phyloP scores from a whole-genome alignment of 2,888 invertebrate species.

The Merodon equestris region DNA sequence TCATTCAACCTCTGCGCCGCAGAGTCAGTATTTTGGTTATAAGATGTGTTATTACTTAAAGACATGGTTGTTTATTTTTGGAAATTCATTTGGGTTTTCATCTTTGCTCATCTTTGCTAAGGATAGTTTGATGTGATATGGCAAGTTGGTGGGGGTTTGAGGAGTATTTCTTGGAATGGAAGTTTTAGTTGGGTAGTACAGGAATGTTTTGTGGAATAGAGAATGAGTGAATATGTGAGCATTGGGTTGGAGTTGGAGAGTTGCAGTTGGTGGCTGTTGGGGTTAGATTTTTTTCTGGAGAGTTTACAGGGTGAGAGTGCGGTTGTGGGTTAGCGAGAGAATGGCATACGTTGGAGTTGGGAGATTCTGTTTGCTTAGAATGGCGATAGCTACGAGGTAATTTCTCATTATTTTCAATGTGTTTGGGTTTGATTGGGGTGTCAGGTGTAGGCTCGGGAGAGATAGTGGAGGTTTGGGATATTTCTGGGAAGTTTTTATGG shows the following conservation, averaged over 20 bases:
- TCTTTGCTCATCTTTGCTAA: too few species aligned
- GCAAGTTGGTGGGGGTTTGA: too few species aligned
- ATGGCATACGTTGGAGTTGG: slow-evolving; percentile 3
- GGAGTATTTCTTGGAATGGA: too few species aligned
- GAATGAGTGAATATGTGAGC: too few species aligned
- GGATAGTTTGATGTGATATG: too few species aligned
- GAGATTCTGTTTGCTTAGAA: not conserved
- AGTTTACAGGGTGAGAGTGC: not conserved
- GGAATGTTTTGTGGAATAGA: too few species aligned
- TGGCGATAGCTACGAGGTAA: not conserved
- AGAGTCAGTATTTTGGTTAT: slow-evolving; percentile 16
- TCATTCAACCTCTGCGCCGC: slow-evolving; percentile 15
- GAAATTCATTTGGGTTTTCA: too few species aligned
- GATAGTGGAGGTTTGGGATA: not conserved
- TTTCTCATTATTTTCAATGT: not conserved
- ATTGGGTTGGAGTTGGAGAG: too few species aligned
- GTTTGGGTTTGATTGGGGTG: too few species aligned
- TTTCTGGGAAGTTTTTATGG: not conserved
- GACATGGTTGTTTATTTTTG: slow-evolving; percentile 1
- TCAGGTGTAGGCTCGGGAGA: not conserved
- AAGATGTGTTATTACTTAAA: slow-evolving; percentile 1
- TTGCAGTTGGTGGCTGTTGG: too few species aligned
- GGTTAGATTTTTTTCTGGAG: not conserved
- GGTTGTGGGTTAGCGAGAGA: slow-evolving; percentile 6
- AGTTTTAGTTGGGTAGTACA: too few species aligned